Percentiles rank a stretch among this genome's conserved stretches.
phyloP scores from a whole-genome alignment of 2,797 vertebrate species.

The Paramormyrops hopkinsi region DNA sequence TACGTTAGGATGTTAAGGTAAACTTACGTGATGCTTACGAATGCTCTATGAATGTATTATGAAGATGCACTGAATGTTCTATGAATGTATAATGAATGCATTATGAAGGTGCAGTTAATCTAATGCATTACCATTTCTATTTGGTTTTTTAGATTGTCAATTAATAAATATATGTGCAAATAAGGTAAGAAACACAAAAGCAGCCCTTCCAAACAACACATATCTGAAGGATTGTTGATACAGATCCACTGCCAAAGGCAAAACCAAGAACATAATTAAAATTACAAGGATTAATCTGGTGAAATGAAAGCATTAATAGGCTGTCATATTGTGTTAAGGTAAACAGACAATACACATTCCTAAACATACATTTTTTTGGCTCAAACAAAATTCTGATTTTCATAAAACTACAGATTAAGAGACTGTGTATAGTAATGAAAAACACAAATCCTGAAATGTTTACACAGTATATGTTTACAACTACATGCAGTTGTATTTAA shows the following conservation, averaged over 20 bases:
- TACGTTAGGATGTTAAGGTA: background rate
- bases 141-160: background rate
- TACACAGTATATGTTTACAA: background rate
- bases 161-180: conserved; percentile 10
- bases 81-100: background rate
- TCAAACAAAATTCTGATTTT: background rate
- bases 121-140: background rate
- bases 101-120: background rate
- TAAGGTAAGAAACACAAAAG: background rate
- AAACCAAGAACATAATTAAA: background rate
- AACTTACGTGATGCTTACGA: background rate
- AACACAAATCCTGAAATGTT: background rate
- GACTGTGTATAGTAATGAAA: background rate
- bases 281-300: background rate
- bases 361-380: background rate
- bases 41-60: background rate
- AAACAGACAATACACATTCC: background rate
- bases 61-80: background rate
- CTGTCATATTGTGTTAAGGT: background rate
- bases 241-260: background rate
- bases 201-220: background rate
- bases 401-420: background rate
- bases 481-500: background rate
- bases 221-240: background rate
- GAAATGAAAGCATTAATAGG: background rate